These are phyloP conservation scores for Gymnoscopelus microlampas DNA, from an alignment of 2,797 vertebrate species.

Conservation along the genomic window DNA sequence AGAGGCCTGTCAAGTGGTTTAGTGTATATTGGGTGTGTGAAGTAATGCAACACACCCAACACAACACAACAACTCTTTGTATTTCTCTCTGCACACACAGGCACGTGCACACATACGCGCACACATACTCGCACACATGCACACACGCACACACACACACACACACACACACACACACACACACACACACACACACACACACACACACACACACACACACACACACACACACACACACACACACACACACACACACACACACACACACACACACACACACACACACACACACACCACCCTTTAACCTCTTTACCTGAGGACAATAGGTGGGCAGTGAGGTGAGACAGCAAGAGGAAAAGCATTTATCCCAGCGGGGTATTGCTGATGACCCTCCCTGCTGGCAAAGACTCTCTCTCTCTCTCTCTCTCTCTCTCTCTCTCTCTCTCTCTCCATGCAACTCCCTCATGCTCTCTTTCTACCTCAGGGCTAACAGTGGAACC, in stretches of 20 bases:
- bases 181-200: conserved; percentile 24
- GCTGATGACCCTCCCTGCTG: conserved; percentile 72
- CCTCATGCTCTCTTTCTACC: conserved; percentile 50
- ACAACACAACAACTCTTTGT: too few species aligned
- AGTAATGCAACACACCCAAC: too few species aligned
- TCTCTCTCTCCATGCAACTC: conserved; percentile 14
- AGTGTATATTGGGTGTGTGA: conserved; percentile 1
- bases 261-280: conserved; percentile 21
- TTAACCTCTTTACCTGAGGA: conserved; percentile 57
- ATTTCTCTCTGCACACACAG: background rate
- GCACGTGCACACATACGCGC: background rate
- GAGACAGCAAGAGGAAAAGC: conserved; percentile 70
- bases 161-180: conserved; percentile 2
- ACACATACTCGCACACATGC: conserved; percentile 22
- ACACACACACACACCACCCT: conserved; percentile 22
- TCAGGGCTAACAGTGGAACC: conserved; percentile 62
- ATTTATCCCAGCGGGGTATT: conserved; percentile 72
- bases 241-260: conserved; percentile 6
- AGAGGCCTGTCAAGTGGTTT: conserved; percentile 37
- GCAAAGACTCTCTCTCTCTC: conserved; percentile 36
- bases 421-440: background rate
- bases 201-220: conserved; percentile 15
- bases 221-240: conserved; percentile 1
- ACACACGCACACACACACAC: background rate
- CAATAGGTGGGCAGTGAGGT: conserved; percentile 71